phyloP scores from a whole-genome alignment of 2,888 invertebrate species.

The Rhagium mordax region DNA sequence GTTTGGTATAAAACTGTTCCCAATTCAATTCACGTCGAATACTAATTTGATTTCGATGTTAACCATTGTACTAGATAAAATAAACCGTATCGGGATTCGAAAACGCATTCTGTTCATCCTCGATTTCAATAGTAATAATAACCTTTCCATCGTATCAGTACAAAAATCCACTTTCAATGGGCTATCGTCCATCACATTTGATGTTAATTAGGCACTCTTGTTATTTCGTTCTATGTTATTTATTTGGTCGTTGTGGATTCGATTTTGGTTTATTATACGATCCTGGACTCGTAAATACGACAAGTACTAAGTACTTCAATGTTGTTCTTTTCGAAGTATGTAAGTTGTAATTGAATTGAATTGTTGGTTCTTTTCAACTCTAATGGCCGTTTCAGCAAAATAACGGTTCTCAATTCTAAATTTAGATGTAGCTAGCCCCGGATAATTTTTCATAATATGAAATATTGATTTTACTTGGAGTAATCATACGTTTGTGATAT shows the following conservation, averaged over 20 bases:
- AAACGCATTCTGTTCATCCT: conserved; percentile 13
- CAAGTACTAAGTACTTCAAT: not conserved
- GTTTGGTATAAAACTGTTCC: conserved; percentile 3
- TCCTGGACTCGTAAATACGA: not conserved
- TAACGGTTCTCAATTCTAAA: not conserved
- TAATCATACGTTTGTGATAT: not conserved
- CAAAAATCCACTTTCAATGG: conserved; percentile 16
- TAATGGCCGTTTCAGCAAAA: not conserved
- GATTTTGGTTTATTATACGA: not conserved
- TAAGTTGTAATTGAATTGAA: not conserved
- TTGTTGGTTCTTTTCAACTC: conserved; percentile 6
- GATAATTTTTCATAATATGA: conserved; percentile 16
- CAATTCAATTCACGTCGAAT: conserved; percentile 15
- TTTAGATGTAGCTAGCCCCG: not conserved
- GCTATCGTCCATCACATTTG: conserved; percentile 11
- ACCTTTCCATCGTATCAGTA: not conserved
- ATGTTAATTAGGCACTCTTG: conserved; percentile 22
- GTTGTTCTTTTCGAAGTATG: not conserved
- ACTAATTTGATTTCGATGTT: conserved; percentile 27
- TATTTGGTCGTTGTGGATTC: not conserved
- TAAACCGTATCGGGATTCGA: conserved; percentile 13
- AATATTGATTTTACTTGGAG: conserved; percentile 14
- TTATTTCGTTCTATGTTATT: not conserved
- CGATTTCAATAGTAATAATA: conserved; percentile 15
- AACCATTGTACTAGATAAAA: conserved; percentile 19